Base-by-base conservation (phyloP, 2,797 vertebrate genomes). In the Thaleichthys pacificus region DNA sequence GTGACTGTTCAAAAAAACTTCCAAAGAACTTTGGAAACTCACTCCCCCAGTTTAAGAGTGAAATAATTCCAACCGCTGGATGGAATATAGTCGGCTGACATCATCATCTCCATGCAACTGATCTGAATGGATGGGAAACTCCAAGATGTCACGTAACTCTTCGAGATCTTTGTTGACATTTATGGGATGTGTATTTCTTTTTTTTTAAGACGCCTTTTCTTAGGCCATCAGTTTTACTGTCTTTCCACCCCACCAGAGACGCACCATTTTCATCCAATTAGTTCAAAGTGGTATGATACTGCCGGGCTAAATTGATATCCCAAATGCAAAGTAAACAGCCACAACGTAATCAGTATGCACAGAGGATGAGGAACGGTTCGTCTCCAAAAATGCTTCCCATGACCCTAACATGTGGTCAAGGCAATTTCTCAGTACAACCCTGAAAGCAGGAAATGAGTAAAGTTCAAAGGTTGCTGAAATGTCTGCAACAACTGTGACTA, bases 371-470 rank as follows among this genome's bases (percentile, higher is more conserved):
- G 65, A 80, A 72, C 81, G 83, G 84, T 81, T 82, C 85, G 80
- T 85, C 80, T 86, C 63, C 84, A 80, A 84, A 88, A 47, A 86
- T 83, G 79, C 89, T 94, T 93, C 93, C 91, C 93, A 94, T 92
- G 92, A 92, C 90, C 93, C 80, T 85, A 83, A 77, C 90, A 91
- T 91, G 85, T 91, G 91, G 88, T 88, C 82, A 84, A 81, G 85
- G 82, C 80, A 79, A 80, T 83, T 92, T 92, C 91, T 90, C 88
- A 89, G 84, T 85, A 74, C 74, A 86, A 77, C 80, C 76, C 74
- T 69, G 84, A 84, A 82, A 81, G 89, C 92, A 93, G 93, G 93
- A 94, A 93, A 93, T 92, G 89, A 92, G 86, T 67, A 35, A 76
- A 80, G 87, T 88, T 93, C 88, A 90, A 87, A 92, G 93, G 91